These are phyloP conservation scores for Choristoneura rosaceana DNA, from an alignment of 2,888 invertebrate species.

Conservation along the genomic window DNA sequence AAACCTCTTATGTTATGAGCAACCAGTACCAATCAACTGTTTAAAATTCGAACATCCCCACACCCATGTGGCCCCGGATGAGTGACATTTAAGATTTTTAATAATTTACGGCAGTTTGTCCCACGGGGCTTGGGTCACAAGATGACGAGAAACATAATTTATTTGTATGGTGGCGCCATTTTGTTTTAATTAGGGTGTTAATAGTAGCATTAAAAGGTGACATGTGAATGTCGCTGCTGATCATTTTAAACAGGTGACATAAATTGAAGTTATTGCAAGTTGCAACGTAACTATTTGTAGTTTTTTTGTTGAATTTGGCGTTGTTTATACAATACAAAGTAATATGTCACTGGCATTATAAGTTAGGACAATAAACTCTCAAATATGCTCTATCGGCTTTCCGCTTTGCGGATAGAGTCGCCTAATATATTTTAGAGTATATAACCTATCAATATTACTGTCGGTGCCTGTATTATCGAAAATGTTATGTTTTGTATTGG, in stretches of 20 bases:
- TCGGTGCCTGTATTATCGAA: no score
- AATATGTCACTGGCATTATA: no score
- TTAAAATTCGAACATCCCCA: not conserved
- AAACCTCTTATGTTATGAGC: not conserved
- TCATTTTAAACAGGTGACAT: not conserved
- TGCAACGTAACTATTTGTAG: no score
- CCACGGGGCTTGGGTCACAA: conserved; percentile 34
- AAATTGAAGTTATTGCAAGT: not conserved
- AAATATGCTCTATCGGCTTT: no score
- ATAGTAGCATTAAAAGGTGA: conserved; percentile 4
- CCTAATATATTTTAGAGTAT: no score
- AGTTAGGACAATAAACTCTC: no score
- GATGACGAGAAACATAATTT: conserved; percentile 14
- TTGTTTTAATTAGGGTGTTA: conserved; percentile 35
- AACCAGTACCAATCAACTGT: not conserved
- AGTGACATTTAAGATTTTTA: conserved; percentile 20
- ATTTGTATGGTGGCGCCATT: conserved; percentile 19
- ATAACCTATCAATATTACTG: no score
- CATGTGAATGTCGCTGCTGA: conserved; percentile 8
- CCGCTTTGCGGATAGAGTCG: no score
- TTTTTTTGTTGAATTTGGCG: not conserved
- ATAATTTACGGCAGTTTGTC: conserved; percentile 37
- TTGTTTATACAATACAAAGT: no score
- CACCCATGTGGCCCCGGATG: conserved; percentile 17
- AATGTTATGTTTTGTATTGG: no score